Evolutionary conservation across 2,797 vertebrate genomes (phyloP), one percentile per base, ranked within the genome.

Genomic region (Anguilla obscura): DNA sequence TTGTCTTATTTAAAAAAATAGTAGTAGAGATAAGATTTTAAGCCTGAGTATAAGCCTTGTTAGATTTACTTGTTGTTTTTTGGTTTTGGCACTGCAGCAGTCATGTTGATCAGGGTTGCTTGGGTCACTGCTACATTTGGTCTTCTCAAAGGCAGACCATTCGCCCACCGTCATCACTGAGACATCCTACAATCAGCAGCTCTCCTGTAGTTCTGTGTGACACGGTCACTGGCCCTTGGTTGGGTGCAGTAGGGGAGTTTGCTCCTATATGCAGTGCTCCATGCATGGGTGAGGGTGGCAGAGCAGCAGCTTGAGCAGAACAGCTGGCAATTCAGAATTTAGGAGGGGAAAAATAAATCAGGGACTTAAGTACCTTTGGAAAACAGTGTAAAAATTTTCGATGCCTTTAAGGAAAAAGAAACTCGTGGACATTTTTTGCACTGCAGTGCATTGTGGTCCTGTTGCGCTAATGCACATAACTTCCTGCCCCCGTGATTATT

Each of bases 381-480:
- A 71, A 30, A 14, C 1, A 71, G 27, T 10, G 10, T 30, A 71
- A 30, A 71, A 71, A 71, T 1, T 30, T 2, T 69, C 9, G 5
- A n/a, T 6, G 4, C n/a, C 7, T 10, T 33, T 30, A 74, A 10
- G 8, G 30, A 33, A 74, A 14, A 74, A 30, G 69, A 74, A 74
- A 10, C 1, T 27, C 2, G 69, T 14, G 69, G 69, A 9, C 66
- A 69, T 27, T 4, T n/a, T 69, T 69, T 69, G 24, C 27, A n/a
- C 66, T 30, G 7, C 69, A 74, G 63, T 27, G 1, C 33, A 16
- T 12, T 2, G 18, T 40, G 3, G 33, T 33, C 12, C 88, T 87
- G 89, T 90, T 90, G 87, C 91, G 91, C 91, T 93, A 92, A 94
- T 91, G 92, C 90, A 91, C 90, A 93, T 93, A 94, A 91, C 93